Conservation (phyloP, 1,140 invertebrate genomes). For the Drosophila truncata region DNA sequence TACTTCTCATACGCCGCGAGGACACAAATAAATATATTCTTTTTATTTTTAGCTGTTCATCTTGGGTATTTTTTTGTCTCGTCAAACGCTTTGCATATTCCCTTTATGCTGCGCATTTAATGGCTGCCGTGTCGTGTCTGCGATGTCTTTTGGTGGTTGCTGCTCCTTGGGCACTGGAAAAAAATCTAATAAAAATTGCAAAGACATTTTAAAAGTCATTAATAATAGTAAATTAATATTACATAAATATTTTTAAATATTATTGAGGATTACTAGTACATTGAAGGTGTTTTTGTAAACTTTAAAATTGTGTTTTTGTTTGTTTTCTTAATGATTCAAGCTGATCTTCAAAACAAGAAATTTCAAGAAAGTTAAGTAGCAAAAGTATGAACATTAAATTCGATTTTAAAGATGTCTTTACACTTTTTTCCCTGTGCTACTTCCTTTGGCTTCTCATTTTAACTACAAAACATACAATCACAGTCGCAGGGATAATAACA, state of each 20-base stretch:
- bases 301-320: background rate
- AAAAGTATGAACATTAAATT: background rate
- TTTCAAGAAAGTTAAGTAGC: background rate
- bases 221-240: background rate
- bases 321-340: no score
- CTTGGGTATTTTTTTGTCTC: constrained; percentile 40
- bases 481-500: constrained; percentile 62
- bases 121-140: constrained; percentile 26
- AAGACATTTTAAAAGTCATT: background rate
- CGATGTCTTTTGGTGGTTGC: constrained; percentile 27
- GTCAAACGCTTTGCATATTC: constrained; percentile 69
- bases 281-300: background rate
- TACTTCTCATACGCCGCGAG: background rate
- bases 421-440: background rate
- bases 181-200: background rate
- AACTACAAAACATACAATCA: constrained; percentile 62
- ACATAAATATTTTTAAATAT: background rate
- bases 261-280: no score
- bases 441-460: constrained; percentile 51
- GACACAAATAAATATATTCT: constrained; percentile 26
- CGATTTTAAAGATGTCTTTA: background rate
- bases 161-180: constrained; percentile 13
- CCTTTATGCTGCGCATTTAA: constrained; percentile 68
- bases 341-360: background rate
- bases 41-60: constrained; percentile 28